phyloP scores from a whole-genome alignment of 2,888 invertebrate genomes.

The Campaea margaritaria region DNA sequence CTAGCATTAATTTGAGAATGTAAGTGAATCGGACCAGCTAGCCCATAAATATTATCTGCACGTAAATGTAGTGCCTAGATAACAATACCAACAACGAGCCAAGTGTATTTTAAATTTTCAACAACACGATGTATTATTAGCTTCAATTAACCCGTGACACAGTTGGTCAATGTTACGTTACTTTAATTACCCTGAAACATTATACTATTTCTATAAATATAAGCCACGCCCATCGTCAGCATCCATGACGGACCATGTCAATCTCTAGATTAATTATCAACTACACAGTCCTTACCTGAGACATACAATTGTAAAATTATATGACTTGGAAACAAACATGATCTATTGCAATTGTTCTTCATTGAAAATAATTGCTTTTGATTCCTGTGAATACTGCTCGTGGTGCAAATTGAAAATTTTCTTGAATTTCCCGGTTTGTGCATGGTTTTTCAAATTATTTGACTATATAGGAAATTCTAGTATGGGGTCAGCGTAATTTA shows the following conservation, averaged over 20 bases:
- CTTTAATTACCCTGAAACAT: slow-evolving; percentile 27
- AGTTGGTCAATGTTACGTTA: slow-evolving; percentile 28
- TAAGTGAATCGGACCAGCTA: neutral
- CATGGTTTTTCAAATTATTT: neutral
- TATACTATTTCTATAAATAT: slow-evolving; percentile 17
- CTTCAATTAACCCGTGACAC: slow-evolving; percentile 47
- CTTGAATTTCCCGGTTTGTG: neutral
- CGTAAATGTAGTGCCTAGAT: slow-evolving; percentile 44
- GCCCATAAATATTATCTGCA: slow-evolving; percentile 16
- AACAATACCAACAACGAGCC: slow-evolving; percentile 44
- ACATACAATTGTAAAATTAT: slow-evolving; percentile 34
- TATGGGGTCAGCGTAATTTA: too few relatives aligned
- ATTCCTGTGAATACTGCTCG: slow-evolving; percentile 41
- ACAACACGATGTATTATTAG: slow-evolving; percentile 43
- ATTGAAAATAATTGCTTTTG: slow-evolving; percentile 54
- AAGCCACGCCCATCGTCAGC: neutral
- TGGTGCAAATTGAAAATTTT: slow-evolving; percentile 35
- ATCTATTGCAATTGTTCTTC: slow-evolving; percentile 51
- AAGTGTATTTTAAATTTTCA: slow-evolving; percentile 50
- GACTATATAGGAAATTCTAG: neutral
- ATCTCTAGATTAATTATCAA: neutral
- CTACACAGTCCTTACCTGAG: neutral
- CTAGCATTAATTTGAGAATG: neutral
- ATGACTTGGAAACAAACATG: slow-evolving; percentile 26
- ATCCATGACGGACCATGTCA: neutral